A percentile compares a stretch with the other conserved stretches of the same genome.
Conservation (phyloP, 2,888 invertebrate genomes). For the Bugulina stolonifera region DNA sequence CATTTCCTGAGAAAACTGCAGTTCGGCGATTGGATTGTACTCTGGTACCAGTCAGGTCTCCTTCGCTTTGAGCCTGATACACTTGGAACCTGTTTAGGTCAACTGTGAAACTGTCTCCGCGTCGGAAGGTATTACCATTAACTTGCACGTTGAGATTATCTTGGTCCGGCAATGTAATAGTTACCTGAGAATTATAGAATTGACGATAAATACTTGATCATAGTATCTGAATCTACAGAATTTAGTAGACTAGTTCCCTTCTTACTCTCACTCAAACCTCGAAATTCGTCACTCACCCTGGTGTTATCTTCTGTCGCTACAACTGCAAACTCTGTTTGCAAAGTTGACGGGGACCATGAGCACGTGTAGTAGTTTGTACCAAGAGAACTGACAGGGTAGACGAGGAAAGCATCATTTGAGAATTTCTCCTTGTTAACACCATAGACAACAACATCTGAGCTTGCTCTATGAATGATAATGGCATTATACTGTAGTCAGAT, state of each 20-base stretch:
- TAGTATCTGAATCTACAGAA: no score
- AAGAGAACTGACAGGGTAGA: background rate
- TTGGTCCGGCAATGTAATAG: constrained; percentile 7
- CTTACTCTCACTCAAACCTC: no score
- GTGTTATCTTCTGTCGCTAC: constrained; percentile 5
- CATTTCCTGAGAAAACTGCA: constrained; percentile 24
- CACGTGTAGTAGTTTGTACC: constrained; percentile 21
- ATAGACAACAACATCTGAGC: constrained; percentile 15
- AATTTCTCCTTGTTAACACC: constrained; percentile 24
- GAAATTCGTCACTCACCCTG: no score
- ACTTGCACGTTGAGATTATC: background rate
- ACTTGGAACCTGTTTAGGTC: constrained; percentile 1
- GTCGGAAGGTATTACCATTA: background rate
- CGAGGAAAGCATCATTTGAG: constrained; percentile 22
- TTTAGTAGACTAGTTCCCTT: no score
- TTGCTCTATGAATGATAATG: background rate
- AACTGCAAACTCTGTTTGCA: constrained; percentile 14
- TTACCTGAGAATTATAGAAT: background rate
- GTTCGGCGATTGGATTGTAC: background rate
- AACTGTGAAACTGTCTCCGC: background rate
- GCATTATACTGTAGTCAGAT: no score
- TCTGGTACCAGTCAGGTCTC: constrained; percentile 19
- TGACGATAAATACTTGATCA: no score
- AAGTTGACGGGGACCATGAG: constrained; percentile 9
- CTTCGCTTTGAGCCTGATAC: constrained; percentile 9